Percentiles rank a stretch among this genome's conserved stretches.
phyloP scores from a whole-genome alignment of 2,888 invertebrate genomes.

The Himalopsyche japonica region DNA sequence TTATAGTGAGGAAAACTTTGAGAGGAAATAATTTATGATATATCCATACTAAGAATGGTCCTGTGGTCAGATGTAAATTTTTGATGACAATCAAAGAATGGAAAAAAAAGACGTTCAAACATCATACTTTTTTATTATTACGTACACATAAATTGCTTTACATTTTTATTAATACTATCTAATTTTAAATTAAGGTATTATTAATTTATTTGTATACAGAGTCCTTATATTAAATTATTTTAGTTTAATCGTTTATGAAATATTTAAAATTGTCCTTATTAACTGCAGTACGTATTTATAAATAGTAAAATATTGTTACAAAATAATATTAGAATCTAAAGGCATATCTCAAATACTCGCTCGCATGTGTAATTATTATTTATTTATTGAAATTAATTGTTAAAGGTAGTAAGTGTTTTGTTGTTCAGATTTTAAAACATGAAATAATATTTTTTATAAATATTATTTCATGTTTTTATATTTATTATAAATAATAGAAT shows the following conservation, averaged over 20 bases:
- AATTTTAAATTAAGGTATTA: conserved; percentile 6
- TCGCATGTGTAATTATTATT: background rate
- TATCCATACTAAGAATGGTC: too few relatives aligned
- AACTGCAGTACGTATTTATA: background rate
- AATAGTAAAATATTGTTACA: background rate
- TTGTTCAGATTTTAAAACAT: too few relatives aligned
- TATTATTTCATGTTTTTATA: too few relatives aligned
- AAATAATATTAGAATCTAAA: background rate
- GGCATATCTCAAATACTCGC: background rate
- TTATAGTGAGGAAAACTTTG: too few relatives aligned
- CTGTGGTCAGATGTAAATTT: too few relatives aligned
- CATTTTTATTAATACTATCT: conserved; percentile 28
- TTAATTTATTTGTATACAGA: conserved; percentile 34
- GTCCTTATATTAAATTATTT: conserved; percentile 16
- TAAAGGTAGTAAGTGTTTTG: too few relatives aligned
- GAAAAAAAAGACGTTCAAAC: conserved; percentile 11
- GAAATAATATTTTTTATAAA: too few relatives aligned
- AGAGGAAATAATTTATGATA: too few relatives aligned
- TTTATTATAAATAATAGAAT: too few relatives aligned
- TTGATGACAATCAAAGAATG: background rate
- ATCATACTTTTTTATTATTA: conserved; percentile 38
- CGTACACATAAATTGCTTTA: conserved; percentile 41
- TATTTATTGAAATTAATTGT: too few relatives aligned
- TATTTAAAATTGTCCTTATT: conserved; percentile 3
- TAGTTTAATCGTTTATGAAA: background rate